Evolutionary conservation across 2,797 vertebrate species (phyloP).

Genomic region (Characodon lateralis): DNA sequence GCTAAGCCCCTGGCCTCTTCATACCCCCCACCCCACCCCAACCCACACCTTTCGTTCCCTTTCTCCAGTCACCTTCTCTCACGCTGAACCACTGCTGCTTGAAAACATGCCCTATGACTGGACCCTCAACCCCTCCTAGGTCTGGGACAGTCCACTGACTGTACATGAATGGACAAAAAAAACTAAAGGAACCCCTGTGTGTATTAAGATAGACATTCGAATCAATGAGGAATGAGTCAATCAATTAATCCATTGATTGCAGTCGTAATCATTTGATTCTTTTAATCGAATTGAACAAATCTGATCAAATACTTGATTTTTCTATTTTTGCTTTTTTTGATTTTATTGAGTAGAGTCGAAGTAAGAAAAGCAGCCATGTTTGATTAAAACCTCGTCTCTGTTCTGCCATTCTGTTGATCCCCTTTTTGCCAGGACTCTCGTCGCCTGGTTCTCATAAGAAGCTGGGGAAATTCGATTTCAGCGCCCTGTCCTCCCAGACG

Average conservation of each 20-base stretch:
- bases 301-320: slow-evolving; percentile 55
- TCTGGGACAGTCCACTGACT: slow-evolving; percentile 44
- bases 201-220: slow-evolving; percentile 64
- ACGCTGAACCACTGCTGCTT: slow-evolving; percentile 69
- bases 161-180: slow-evolving; percentile 38
- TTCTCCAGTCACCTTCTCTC: slow-evolving; percentile 54
- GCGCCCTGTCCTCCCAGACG: slow-evolving; percentile 92
- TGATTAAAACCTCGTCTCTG: slow-evolving; percentile 85
- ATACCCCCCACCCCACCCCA: slow-evolving; percentile 7
- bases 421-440: slow-evolving; percentile 89
- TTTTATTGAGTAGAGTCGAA: slow-evolving; percentile 66
- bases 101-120: slow-evolving; percentile 60
- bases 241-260: slow-evolving; percentile 73
- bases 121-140: slow-evolving; percentile 37
- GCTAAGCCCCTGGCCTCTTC: slow-evolving; percentile 50
- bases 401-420: slow-evolving; percentile 87
- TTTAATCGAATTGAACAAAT: slow-evolving; percentile 64
- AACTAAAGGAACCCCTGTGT: slow-evolving; percentile 57
- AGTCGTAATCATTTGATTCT: slow-evolving; percentile 64
- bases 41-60: slow-evolving; percentile 18
- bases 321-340: slow-evolving; percentile 18
- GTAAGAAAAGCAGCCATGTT: slow-evolving; percentile 76
- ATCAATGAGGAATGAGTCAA: slow-evolving; percentile 66
- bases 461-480: slow-evolving; percentile 98
- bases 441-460: slow-evolving; percentile 95